Base-by-base conservation (phyloP, 2,113 vertebrate species). In the Butorides virescens region DNA sequence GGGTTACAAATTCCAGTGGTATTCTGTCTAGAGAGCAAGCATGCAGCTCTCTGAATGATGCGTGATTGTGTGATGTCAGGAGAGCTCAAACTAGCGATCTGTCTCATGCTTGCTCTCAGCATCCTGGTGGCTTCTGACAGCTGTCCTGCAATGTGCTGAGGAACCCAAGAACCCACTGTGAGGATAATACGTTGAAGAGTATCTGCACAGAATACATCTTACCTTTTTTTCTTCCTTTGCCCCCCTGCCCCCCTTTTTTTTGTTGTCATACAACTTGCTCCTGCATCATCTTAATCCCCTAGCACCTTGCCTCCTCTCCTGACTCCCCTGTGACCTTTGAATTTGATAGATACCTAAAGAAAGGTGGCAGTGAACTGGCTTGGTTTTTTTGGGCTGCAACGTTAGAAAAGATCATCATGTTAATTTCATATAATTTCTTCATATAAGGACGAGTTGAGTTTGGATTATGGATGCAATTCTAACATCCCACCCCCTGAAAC, bases 401-500 rank as follows among this genome's bases (percentile, higher is more conserved):
- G 22, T 63, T 76, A 27, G 19, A 30, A n/a, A 65, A 83, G 3
- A 20, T 46, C 13, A 5, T 70, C 4, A 3, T 21, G 26, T 53
- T 79, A 2, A 5, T 37, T 68, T 58, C 26, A 8, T 52, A 7
- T 63, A 14, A n/a, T 55, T 90, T 59, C 1, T 39, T 91, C 6
- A 6, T 55, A 5, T 13, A 34, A 67, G 27, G 13, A 70, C 32
- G 14, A 9, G 4, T 44, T 83, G 68, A 66, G 32, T 84, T 88
- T 87, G 65, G 27, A 9, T 65, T 84, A 10, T 56, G 71, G 12
- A 36, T 93, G 50, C 7, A 63, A 15, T 25, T 74, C 13, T 13
- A 27, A 63, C 36, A 39, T 21, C 15, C 1, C 9, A 29, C 5
- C 14, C 26, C 4, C 19, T 0, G 1, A 73, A 47, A 21, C 19